Evolutionary conservation across 2,888 invertebrate species (phyloP).

Genomic region (Metopia argyrocephala): DNA sequence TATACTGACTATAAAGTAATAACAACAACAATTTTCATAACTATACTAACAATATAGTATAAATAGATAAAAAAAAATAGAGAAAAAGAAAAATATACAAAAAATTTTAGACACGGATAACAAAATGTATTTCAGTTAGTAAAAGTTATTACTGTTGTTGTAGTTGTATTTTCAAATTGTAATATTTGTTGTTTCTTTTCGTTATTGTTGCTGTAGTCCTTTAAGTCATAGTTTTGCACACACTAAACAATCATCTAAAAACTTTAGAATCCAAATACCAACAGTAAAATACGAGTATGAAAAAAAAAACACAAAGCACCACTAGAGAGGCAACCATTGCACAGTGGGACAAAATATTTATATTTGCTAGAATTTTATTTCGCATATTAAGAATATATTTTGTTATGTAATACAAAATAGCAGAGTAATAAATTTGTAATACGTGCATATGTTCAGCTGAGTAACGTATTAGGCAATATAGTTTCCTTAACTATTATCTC

Average conservation of each 20-base stretch:
- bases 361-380: background rate
- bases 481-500: no score
- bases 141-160: background rate
- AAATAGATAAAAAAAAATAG: background rate
- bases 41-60: constrained; percentile 11
- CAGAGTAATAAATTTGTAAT: no score
- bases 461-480: no score
- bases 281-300: background rate
- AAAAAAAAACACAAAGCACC: background rate
- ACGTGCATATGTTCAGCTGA: no score
- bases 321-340: constrained; percentile 14
- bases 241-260: constrained; percentile 47
- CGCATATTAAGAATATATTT: no score
- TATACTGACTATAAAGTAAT: no score
- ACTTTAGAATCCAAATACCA: no score
- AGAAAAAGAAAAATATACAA: constrained; percentile 21
- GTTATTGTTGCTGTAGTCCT: background rate
- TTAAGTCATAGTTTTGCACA: background rate
- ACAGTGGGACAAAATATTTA: constrained; percentile 29
- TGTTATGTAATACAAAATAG: no score
- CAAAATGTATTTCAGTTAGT: constrained; percentile 40
- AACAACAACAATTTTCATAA: constrained; percentile 30
- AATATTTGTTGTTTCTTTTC: background rate
- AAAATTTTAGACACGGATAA: constrained; percentile 63
- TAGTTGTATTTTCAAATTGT: background rate